Base-by-base conservation (phyloP, 2,888 invertebrate genomes). In the Cyclophora punctaria region DNA sequence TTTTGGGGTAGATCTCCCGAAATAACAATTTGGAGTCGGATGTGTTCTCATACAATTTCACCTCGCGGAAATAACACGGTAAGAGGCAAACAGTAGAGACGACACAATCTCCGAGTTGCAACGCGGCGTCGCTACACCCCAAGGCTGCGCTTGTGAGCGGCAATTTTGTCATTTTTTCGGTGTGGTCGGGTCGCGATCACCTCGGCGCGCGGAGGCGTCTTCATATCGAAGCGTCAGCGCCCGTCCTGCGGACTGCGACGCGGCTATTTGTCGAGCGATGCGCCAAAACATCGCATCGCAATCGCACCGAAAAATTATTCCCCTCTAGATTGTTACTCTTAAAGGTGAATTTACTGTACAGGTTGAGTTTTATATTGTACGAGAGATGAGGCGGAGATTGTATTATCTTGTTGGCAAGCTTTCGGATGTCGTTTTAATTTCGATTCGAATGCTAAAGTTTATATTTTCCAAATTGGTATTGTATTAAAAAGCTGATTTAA, bases 211-310 rank as follows among this genome's bases (percentile, higher is more conserved):
- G 74, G 71, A 66, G 73, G 69, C 67, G 74, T 71, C 66, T 72
- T 20, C 75, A 82, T 79, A 84, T 82, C 82, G 82, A 75, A 72
- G 62, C 74, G 79, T 84, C 83, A 85, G 87, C 85, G 63, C 69
- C 76, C 73, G 73, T 78, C 77, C 76, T 82, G 82, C 80, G 76
- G 81, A 80, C 80, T 82, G 75, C 82, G 78, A 76, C 59, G 66
- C 69, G 74, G 69, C 74, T 82, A 83, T 86, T 85, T 84, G 81
- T 80, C 78, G 83, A 85, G 80, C 83, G 81, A 77, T 83, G 86
- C 86, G 85, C 86, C 86, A 83, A 86, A 87, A 85, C 81, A 87
- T 83, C 69, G 76, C 83, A 77, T 80, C 73, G 81, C 80, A 83
- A 85, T 86, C 80, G 77, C 71, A 78, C 78, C 77, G 82, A 85